Percentiles rank a stretch among this genome's conserved stretches.
These are phyloP conservation scores for Heteropelma amictum DNA, from an alignment of 2,888 invertebrate species.

Conservation along the genomic window DNA sequence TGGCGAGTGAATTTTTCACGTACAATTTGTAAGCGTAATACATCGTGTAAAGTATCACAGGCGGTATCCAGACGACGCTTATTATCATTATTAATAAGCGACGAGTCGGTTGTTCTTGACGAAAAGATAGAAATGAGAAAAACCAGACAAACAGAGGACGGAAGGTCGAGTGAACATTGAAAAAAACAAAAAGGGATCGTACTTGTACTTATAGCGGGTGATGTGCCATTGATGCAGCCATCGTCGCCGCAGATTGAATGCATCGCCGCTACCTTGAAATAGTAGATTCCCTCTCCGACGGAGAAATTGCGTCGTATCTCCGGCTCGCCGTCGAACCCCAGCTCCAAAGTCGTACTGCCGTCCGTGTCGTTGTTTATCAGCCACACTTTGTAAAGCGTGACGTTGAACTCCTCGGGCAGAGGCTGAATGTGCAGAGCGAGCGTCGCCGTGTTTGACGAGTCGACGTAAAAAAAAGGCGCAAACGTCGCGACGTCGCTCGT, in stretches of 20 bases:
- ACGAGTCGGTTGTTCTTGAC: slow-evolving; percentile 65
- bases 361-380: slow-evolving; percentile 69
- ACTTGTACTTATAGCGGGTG: slow-evolving; percentile 73
- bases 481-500: slow-evolving; percentile 60
- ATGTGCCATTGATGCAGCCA: slow-evolving; percentile 71
- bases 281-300: slow-evolving; percentile 67
- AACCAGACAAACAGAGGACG: no score
- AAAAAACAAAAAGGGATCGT: no score
- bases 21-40: slow-evolving; percentile 70
- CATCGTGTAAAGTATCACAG: slow-evolving; percentile 69
- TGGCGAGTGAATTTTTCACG: slow-evolving; percentile 59
- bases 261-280: slow-evolving; percentile 72
- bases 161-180: no score
- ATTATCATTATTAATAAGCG: slow-evolving; percentile 74
- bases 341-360: slow-evolving; percentile 52
- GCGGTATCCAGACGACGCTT: slow-evolving; percentile 73
- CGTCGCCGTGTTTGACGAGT: slow-evolving; percentile 67
- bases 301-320: slow-evolving; percentile 66
- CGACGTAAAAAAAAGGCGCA: slow-evolving; percentile 73
- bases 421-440: slow-evolving; percentile 70
- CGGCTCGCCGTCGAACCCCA: slow-evolving; percentile 45
- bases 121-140: no score
- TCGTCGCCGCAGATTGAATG: slow-evolving; percentile 68
- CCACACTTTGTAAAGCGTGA: slow-evolving; percentile 71
- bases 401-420: slow-evolving; percentile 69